A percentile compares a stretch with the other conserved stretches of the same genome.
These are phyloP conservation scores for Agrochola lota DNA, from an alignment of 2,888 invertebrate genomes.

Conservation along the genomic window DNA sequence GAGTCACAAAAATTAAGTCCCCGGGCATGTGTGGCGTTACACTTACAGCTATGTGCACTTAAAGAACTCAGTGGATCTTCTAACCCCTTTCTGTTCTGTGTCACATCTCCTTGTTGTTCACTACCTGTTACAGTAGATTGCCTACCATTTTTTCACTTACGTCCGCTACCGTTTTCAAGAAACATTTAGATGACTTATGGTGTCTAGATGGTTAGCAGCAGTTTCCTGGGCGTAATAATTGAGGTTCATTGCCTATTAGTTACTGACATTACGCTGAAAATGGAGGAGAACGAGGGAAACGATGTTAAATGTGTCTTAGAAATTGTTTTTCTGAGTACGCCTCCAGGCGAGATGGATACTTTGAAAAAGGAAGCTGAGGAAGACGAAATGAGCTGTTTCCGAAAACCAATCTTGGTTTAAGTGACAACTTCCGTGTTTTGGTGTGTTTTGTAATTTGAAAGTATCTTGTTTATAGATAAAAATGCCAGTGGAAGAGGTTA, in stretches of 20 bases:
- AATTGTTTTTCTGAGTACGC: conserved; percentile 43
- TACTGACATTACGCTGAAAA: conserved; percentile 41
- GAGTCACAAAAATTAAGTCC: no score
- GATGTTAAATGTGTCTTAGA: conserved; percentile 24
- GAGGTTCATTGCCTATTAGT: conserved; percentile 57
- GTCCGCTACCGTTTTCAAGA: conserved; percentile 64
- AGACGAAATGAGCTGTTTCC: neutral
- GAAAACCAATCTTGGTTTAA: neutral
- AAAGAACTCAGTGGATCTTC: conserved; percentile 26
- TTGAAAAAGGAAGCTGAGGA: neutral
- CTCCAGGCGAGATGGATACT: neutral
- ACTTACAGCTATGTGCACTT: no score
- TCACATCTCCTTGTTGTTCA: conserved; percentile 40
- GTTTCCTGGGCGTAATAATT: conserved; percentile 61
- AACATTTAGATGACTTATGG: conserved; percentile 62
- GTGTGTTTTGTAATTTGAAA: neutral
- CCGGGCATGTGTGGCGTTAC: no score
- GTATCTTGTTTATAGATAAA: neutral
- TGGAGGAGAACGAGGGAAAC: conserved; percentile 11
- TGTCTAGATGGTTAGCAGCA: conserved; percentile 43
- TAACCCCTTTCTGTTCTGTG: neutral
- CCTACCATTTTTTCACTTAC: conserved; percentile 64
- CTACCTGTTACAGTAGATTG: conserved; percentile 62
- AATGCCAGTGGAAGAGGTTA: neutral
- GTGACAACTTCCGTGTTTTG: neutral